A percentile compares a stretch with the other conserved stretches of the same genome.
Conservation (phyloP, 1,140 invertebrate genomes). For the Drosophila burlai region DNA sequence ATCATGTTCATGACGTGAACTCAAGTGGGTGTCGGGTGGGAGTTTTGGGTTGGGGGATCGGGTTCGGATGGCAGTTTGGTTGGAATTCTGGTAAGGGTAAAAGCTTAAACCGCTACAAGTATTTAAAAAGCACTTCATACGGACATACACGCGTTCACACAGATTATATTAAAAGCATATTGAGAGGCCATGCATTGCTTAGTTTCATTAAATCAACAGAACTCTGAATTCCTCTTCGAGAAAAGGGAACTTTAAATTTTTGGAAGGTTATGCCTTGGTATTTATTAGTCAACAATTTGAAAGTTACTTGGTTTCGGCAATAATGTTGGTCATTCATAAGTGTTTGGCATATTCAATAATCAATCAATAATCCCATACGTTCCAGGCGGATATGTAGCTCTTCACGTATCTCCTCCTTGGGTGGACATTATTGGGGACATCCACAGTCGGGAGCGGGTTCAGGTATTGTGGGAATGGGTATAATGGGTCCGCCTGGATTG, state of each 20-base stretch:
- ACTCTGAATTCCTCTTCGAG: not conserved
- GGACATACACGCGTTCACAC: constrained; percentile 40
- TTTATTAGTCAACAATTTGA: not conserved
- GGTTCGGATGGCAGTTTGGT: constrained; percentile 6
- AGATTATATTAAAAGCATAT: constrained; percentile 62
- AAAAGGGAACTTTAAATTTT: not conserved
- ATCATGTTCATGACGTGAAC: constrained; percentile 80
- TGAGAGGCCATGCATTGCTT: constrained; percentile 54
- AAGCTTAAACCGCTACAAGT: constrained; percentile 80
- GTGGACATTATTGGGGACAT: not conserved
- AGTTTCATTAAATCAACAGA: constrained; percentile 57
- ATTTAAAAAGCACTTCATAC: constrained; percentile 76
- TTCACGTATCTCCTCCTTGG: not conserved
- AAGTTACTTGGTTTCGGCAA: not conserved
- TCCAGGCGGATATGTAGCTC: not conserved
- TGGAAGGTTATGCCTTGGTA: not conserved
- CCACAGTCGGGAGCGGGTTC: not conserved
- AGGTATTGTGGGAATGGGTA: not conserved
- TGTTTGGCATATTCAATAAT: not conserved
- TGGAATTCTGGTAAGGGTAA: constrained; percentile 55
- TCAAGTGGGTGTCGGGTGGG: constrained; percentile 63
- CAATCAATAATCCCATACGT: not conserved
- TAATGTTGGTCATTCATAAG: not conserved
- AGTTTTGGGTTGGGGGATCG: constrained; percentile 12
- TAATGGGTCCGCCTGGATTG: not conserved